Conservation (phyloP, 2,797 vertebrate species). For the Loriculus beryllinus region DNA sequence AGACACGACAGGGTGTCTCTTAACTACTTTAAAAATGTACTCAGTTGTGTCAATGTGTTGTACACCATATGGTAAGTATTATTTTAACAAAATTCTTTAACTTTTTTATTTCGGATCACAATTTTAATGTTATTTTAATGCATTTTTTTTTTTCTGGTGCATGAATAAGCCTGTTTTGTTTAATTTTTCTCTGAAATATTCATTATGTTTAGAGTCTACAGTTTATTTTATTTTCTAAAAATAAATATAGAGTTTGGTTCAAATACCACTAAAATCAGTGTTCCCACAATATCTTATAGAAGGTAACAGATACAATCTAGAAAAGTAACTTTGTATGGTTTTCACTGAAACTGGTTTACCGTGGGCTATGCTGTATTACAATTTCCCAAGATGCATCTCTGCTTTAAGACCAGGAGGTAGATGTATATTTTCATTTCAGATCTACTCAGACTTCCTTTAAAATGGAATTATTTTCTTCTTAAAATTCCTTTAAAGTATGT, state of each 20-base stretch:
- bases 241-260: background rate
- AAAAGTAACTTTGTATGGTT: background rate
- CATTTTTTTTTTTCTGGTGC: background rate
- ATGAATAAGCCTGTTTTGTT: background rate
- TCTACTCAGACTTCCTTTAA: slow-evolving; percentile 53
- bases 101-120: slow-evolving; percentile 17
- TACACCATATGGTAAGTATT: background rate
- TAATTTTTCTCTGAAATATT: background rate
- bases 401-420: background rate
- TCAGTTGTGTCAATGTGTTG: background rate
- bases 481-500: background rate
- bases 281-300: background rate
- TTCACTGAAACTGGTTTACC: background rate
- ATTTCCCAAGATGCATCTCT: background rate
- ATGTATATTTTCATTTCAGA: slow-evolving; percentile 51
- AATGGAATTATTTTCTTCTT: background rate
- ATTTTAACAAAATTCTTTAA: slow-evolving; percentile 25
- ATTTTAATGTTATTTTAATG: slow-evolving; percentile 27
- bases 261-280: background rate
- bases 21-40: slow-evolving; percentile 29
- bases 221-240: slow-evolving; percentile 3
- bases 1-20: slow-evolving; percentile 18
- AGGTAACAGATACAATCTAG: background rate
- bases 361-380: background rate
- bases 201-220: background rate